Conservation (phyloP, 2,888 invertebrate species). For the Drosophila monieri region DNA sequence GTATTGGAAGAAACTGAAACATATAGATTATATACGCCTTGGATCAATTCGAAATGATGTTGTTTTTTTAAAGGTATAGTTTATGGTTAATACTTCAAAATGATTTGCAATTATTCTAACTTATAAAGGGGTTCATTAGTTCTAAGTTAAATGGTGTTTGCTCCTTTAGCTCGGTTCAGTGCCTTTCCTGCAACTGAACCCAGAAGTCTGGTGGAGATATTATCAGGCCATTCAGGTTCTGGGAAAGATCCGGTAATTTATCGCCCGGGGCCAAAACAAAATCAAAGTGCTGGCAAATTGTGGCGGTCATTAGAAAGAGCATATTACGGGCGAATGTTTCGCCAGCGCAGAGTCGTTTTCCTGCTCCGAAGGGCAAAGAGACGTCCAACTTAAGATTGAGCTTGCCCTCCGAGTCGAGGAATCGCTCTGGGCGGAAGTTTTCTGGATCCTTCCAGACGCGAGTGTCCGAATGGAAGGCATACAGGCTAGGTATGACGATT, state of each 20-base stretch:
- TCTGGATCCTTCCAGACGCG: slow-evolving; percentile 88
- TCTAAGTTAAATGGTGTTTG: background rate
- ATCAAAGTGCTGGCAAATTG: slow-evolving; percentile 87
- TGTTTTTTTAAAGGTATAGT: too few relatives aligned
- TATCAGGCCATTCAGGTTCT: slow-evolving; percentile 85
- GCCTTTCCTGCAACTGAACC: slow-evolving; percentile 84
- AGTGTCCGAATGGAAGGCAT: slow-evolving; percentile 86
- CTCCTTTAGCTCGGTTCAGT: slow-evolving; percentile 1
- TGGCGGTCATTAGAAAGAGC: slow-evolving; percentile 87
- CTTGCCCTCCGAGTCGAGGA: slow-evolving; percentile 85
- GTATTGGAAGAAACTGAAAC: too few relatives aligned
- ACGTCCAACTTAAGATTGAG: slow-evolving; percentile 86
- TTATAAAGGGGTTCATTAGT: background rate
- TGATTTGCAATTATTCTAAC: background rate
- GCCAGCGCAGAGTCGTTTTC: slow-evolving; percentile 88
- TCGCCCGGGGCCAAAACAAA: slow-evolving; percentile 85
- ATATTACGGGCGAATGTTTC: slow-evolving; percentile 89
- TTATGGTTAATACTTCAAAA: background rate
- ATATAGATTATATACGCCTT: too few relatives aligned
- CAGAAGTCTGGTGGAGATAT: slow-evolving; percentile 86
- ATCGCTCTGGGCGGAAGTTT: slow-evolving; percentile 88
- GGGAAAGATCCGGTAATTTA: slow-evolving; percentile 83
- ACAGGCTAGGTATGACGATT: slow-evolving; percentile 85
- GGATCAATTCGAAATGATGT: too few relatives aligned
- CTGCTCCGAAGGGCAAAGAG: slow-evolving; percentile 88